Base-by-base conservation (phyloP, 2,113 vertebrate species). In the Etheostoma cragini region DNA sequence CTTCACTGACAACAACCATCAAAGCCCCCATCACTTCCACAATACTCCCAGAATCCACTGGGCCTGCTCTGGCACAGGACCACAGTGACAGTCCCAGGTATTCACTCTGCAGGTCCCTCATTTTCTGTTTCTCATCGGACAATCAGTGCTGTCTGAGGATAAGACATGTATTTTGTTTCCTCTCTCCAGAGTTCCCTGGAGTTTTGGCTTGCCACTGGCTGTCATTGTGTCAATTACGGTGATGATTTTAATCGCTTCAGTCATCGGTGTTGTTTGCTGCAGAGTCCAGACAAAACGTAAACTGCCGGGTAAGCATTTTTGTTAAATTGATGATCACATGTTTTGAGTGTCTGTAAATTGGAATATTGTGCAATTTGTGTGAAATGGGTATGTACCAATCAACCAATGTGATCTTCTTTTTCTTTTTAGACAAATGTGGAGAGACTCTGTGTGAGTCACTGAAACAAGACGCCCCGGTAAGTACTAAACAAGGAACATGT, bases 111-210 rank as follows among this genome's bases (percentile, higher is more conserved):
- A 76, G 12, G 52, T 70, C 21, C 21, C 19, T 72, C 10, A 5
- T 64, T 81, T 67, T 5, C 4, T 13, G 15, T 74, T 57, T 6
- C 33, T 46, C 1, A 15, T 26, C 33, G 19, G 0, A 7, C 14
- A 16, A 63, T 78, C 12, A 16, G 0, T 52, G 62, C 10, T 65
- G 15, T 73, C 6, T 60, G 8, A 49, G 30, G 42, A 30, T 52
- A 46, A 22, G 19, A 56, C 6, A 54, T n/a, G 15, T 71, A 5
- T 80, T 33, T 49, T 46, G 26, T 80, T 35, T 47, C 33, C 19
- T 78, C 19, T 78, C 70, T 60, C 53, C 71, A 94, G 94, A 63
- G 21, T 77, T 15, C 19, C 76, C n/a, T 89, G 90, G 90, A 85
- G 61, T 30, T 82, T 89, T 47, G 58, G 72, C 45, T 21, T 86